Percentiles rank a stretch among this genome's conserved stretches.
Conservation (phyloP, 2,888 invertebrate species). For the Metacarcinus magister region DNA sequence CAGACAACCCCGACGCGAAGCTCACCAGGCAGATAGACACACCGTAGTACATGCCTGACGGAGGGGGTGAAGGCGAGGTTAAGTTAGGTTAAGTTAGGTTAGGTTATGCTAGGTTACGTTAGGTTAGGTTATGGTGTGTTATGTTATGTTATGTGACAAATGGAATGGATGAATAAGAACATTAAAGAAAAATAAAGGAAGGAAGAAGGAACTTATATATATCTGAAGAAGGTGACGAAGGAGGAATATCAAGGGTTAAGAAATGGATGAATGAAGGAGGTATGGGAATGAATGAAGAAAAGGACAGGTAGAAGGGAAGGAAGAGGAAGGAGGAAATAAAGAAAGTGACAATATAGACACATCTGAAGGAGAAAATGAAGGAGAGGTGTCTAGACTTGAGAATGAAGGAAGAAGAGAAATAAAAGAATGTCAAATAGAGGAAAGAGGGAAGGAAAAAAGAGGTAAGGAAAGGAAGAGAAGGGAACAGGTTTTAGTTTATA, state of each 20-base stretch:
- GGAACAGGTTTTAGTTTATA: no score
- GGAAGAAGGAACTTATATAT: not conserved
- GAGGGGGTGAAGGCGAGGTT: not conserved
- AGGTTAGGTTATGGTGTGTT: no score
- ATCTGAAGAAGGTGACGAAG: not conserved
- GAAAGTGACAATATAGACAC: not conserved
- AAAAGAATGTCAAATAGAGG: not conserved
- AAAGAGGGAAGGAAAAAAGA: not conserved
- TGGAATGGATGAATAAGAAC: no score
- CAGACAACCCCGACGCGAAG: conserved; percentile 92
- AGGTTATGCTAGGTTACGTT: no score
- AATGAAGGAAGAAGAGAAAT: not conserved
- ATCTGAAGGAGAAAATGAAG: not conserved
- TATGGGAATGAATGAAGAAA: not conserved
- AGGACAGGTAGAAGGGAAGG: not conserved
- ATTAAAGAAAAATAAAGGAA: not conserved
- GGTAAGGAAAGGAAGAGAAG: no score
- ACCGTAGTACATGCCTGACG: conserved; percentile 91
- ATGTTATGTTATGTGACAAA: no score
- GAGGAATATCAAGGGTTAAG: not conserved
- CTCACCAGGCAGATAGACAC: conserved; percentile 93
- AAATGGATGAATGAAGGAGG: not conserved
- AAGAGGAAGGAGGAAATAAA: not conserved
- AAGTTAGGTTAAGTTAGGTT: no score
- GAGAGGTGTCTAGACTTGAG: not conserved